phyloP scores from a whole-genome alignment of 2,888 invertebrate genomes.

The Apotomis betuletana region DNA sequence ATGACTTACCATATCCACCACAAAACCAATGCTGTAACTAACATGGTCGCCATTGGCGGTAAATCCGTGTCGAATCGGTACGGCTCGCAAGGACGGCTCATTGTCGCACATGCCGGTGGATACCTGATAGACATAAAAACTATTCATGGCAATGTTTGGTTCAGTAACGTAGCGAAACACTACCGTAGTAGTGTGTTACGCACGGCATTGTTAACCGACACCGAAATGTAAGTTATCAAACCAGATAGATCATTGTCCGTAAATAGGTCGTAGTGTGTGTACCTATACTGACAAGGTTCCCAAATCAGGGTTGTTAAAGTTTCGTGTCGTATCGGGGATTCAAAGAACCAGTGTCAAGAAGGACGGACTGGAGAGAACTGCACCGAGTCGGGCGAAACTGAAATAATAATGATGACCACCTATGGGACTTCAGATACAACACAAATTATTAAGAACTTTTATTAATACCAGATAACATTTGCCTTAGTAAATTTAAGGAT shows the following conservation, averaged over 20 bases:
- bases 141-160: constrained; percentile 9
- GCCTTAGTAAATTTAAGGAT: too few species aligned
- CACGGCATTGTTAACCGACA: neutral
- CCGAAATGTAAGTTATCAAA: neutral
- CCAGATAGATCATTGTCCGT: neutral
- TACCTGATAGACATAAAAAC: constrained; percentile 16
- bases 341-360: too few species aligned
- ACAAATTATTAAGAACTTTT: too few species aligned
- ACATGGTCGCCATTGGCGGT: constrained; percentile 1
- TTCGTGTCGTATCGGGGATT: too few species aligned
- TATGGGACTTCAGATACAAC: too few species aligned
- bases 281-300: neutral
- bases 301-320: neutral
- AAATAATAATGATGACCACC: too few species aligned
- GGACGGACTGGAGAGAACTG: too few species aligned
- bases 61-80: constrained; percentile 35
- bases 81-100: constrained; percentile 27
- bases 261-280: neutral
- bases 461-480: too few species aligned
- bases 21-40: neutral
- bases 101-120: constrained; percentile 10
- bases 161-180: neutral
- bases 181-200: constrained; percentile 9
- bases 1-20: constrained; percentile 11
- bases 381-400: too few species aligned